Evolutionary conservation across 2,888 invertebrate species (phyloP).

Genomic region (Acleris literana): DNA sequence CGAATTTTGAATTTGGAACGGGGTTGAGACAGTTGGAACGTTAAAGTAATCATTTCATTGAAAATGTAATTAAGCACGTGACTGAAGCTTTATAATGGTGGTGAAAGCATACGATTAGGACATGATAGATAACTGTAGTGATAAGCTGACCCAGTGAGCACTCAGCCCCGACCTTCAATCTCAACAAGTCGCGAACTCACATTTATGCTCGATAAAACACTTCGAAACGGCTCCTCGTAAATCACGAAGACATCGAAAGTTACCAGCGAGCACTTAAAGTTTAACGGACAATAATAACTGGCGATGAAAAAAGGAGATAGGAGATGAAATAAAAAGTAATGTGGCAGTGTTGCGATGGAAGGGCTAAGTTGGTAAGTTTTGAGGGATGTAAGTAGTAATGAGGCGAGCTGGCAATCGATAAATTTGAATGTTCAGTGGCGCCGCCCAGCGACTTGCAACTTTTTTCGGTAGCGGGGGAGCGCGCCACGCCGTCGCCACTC

Average conservation of each 20-base stretch:
- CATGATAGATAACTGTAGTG: constrained; percentile 12
- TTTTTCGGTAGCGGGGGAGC: constrained; percentile 76
- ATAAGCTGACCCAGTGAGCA: constrained; percentile 64
- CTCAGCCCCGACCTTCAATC: constrained; percentile 76
- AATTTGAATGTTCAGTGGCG: constrained; percentile 83
- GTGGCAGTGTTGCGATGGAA: constrained; percentile 70
- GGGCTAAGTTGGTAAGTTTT: constrained; percentile 81
- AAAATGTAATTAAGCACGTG: not conserved
- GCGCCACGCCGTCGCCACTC: constrained; percentile 74
- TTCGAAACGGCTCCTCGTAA: constrained; percentile 78
- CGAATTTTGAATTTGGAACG: constrained; percentile 30
- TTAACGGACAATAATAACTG: constrained; percentile 82
- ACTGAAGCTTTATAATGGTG: not conserved
- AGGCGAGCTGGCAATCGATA: constrained; percentile 81
- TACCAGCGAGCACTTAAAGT: constrained; percentile 82
- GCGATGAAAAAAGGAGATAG: constrained; percentile 73
- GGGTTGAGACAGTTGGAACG: not conserved
- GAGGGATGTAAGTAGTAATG: constrained; percentile 78
- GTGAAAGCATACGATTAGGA: not conserved
- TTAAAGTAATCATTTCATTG: not conserved
- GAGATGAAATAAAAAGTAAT: constrained; percentile 77
- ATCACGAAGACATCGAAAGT: constrained; percentile 80
- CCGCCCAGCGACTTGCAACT: constrained; percentile 81
- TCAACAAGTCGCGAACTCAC: constrained; percentile 79
- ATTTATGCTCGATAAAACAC: constrained; percentile 83